These are phyloP conservation scores for Cinclus cinclus DNA, from an alignment of 2,113 vertebrate species.

Conservation along the genomic window DNA sequence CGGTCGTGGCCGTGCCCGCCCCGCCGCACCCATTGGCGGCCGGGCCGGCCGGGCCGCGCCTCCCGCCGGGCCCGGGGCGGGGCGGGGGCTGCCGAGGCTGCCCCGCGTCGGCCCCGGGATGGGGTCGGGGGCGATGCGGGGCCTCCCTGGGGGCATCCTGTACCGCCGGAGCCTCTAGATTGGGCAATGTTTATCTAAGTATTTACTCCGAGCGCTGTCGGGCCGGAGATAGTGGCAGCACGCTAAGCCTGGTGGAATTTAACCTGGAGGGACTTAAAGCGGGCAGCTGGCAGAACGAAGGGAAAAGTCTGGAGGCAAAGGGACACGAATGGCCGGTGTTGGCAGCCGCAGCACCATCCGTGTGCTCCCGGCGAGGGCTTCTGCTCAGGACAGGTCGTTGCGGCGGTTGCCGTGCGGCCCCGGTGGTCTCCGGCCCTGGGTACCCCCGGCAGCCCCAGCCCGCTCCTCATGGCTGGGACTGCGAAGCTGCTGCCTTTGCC, in stretches of 20 bases:
- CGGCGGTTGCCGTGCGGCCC: background rate
- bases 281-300: background rate
- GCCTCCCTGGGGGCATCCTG: rapidly evolving
- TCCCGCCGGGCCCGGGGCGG: no score
- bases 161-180: rapidly evolving
- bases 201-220: background rate
- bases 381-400: rapidly evolving
- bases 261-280: background rate
- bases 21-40: background rate
- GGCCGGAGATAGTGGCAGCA: background rate
- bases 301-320: background rate
- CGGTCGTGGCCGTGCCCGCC: background rate
- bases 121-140: rapidly evolving
- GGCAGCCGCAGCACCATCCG: background rate
- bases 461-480: no score
- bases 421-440: no score
- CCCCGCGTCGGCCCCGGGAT: rapidly evolving
- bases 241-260: background rate
- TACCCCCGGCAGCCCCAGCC: background rate
- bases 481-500: background rate
- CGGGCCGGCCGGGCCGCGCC: background rate
- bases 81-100: no score
- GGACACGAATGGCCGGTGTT: background rate
- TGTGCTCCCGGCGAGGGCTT: rapidly evolving
- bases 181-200: background rate